Base-by-base conservation (phyloP, 2,888 invertebrate species). In the Achlya flavicornis region DNA sequence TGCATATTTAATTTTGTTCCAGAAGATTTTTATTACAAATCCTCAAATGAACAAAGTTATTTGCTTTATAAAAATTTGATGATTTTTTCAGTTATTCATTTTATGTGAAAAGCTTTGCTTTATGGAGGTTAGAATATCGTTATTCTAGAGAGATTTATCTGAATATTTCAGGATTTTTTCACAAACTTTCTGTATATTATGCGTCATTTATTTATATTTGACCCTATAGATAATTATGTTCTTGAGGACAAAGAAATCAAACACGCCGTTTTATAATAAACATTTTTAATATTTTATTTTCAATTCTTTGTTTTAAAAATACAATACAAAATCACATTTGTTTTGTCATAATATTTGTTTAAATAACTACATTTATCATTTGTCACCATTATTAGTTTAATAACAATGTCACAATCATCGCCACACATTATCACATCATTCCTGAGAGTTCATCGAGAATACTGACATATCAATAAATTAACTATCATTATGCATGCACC, bases 401-500 rank as follows among this genome's bases (percentile, higher is more conserved):
- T 80, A 87, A 86, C 83, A 81, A 84, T 79, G 80, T 74, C 79
- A 80, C 86, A 86, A 81, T 83, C 79, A 84, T 79, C 71, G 74
- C 72, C 82, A 83, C 82, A 78, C 84, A 79, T 74, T 87, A 91
- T 90, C 87, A 88, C 88, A 89, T 80, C 82, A 85, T 82, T 76
- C 83, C 84, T 81, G 83, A 83, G 79, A 87, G 82, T 88, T 85
- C 85, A 82, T 84, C 82, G 84, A 82, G 76, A 93, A 92, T 92
- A 93, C 92, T 93, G 92, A 89, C 89, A 89, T 60, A 59, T 88
- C 87, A 93, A 93, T 93, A 93, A 93, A 92, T 92, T 92, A 93
- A 88, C 88, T 90, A 91, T 78, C 81, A 85, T 86, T 88, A 86
- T 74, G 83, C 86, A 90, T 87, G 90, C 92, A 91, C 92, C 91